A percentile compares a stretch with the other conserved stretches of the same genome.
These are phyloP conservation scores for Indri indri DNA, from an alignment of 2,113 vertebrate species.

Conservation along the genomic window DNA sequence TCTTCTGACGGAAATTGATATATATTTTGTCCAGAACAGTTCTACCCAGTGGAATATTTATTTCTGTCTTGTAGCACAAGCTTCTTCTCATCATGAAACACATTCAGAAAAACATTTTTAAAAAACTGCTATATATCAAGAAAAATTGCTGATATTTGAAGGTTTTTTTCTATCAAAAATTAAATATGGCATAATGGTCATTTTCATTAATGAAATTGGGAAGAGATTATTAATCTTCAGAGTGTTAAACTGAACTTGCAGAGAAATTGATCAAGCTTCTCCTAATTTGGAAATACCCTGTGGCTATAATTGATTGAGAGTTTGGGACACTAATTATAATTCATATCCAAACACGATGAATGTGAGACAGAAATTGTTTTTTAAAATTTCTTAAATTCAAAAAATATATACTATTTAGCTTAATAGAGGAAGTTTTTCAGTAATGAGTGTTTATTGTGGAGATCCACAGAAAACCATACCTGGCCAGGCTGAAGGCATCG, in stretches of 20 bases:
- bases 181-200: conserved; percentile 58
- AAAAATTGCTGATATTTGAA: conserved; percentile 67
- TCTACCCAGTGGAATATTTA: conserved; percentile 30
- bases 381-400: conserved; percentile 66
- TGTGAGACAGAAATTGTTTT: conserved; percentile 19
- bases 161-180: conserved; percentile 73
- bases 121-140: conserved; percentile 57
- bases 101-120: conserved; percentile 33
- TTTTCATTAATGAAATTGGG: conserved; percentile 75
- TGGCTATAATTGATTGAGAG: conserved; percentile 76
- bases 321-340: conserved; percentile 47
- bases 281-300: conserved; percentile 75
- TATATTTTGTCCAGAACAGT: not conserved
- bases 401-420: conserved; percentile 53
- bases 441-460: conserved; percentile 68
- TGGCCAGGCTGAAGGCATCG: conserved; percentile 97
- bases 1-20: not conserved
- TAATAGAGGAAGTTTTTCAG: conserved; percentile 41
- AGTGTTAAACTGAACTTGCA: conserved; percentile 77
- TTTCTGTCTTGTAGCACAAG: conserved; percentile 2
- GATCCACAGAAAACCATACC: conserved; percentile 87
- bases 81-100: conserved; percentile 25
- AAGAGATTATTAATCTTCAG: conserved; percentile 79
- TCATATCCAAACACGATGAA: not conserved
- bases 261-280: conserved; percentile 81